These are phyloP conservation scores for Indicator indicator DNA, from an alignment of 2,113 vertebrate genomes.

Conservation along the genomic window DNA sequence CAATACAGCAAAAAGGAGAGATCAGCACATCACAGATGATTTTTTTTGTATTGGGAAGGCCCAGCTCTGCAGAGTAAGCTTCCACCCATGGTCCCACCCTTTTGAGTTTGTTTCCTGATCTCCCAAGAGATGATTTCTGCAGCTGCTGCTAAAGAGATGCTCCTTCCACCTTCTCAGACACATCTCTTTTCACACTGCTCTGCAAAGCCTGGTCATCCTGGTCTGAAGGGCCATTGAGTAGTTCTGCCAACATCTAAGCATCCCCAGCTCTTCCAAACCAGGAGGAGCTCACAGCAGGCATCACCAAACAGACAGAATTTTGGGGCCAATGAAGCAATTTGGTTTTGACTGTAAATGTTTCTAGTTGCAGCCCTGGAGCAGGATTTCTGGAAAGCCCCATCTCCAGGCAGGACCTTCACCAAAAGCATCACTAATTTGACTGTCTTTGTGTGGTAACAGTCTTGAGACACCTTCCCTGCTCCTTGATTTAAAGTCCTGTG, in stretches of 20 bases:
- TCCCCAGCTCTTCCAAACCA: background rate
- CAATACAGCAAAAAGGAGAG: background rate
- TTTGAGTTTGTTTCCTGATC: background rate
- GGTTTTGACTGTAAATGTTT: background rate
- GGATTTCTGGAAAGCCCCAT: background rate
- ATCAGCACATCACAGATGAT: background rate
- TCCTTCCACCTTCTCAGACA: background rate
- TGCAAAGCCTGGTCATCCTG: background rate
- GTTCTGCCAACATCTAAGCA: background rate
- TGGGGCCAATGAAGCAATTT: background rate
- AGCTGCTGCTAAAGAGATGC: background rate
- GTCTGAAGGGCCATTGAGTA: background rate
- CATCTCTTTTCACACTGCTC: background rate
- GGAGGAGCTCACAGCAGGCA: background rate
- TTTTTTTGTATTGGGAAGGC: background rate
- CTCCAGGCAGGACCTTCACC: background rate
- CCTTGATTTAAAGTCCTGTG: background rate
- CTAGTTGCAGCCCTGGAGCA: background rate
- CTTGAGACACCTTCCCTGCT: background rate
- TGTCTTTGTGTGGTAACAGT: background rate
- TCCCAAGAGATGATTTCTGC: background rate
- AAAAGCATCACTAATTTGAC: background rate
- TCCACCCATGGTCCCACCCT: background rate
- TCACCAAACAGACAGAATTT: background rate
- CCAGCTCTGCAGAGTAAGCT: background rate